These are phyloP conservation scores for Odontomyia ornata DNA, from an alignment of 2,888 invertebrate species.

Conservation along the genomic window DNA sequence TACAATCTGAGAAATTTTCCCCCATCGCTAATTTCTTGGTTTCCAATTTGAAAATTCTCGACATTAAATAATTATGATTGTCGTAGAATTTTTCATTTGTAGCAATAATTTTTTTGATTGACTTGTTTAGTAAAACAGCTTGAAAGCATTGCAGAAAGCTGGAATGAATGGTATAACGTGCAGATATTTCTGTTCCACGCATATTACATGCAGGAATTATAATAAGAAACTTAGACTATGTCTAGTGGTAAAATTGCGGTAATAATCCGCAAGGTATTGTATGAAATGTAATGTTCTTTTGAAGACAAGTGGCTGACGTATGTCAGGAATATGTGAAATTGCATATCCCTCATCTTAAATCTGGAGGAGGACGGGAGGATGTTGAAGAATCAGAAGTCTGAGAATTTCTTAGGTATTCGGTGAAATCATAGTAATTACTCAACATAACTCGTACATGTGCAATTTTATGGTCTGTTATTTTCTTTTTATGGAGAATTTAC, in stretches of 20 bases:
- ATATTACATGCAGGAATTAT: neutral
- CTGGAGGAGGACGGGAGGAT: neutral
- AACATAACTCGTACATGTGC: neutral
- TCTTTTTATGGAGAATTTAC: neutral
- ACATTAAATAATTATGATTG: constrained; percentile 11
- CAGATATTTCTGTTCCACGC: neutral
- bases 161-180: neutral
- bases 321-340: constrained; percentile 13
- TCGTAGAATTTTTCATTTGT: constrained; percentile 2
- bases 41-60: neutral
- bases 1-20: neutral
- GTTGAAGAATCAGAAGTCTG: neutral
- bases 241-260: neutral
- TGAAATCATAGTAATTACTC: constrained; percentile 30
- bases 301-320: neutral
- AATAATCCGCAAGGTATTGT: neutral
- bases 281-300: neutral
- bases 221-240: neutral
- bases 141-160: neutral
- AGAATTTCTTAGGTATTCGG: neutral
- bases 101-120: constrained; percentile 32
- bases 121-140: neutral
- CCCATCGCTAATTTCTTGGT: neutral
- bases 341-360: neutral
- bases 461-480: constrained; percentile 35